These are phyloP conservation scores for Dipodomys merriami DNA, from an alignment of 2,113 vertebrate genomes.

Conservation along the genomic window DNA sequence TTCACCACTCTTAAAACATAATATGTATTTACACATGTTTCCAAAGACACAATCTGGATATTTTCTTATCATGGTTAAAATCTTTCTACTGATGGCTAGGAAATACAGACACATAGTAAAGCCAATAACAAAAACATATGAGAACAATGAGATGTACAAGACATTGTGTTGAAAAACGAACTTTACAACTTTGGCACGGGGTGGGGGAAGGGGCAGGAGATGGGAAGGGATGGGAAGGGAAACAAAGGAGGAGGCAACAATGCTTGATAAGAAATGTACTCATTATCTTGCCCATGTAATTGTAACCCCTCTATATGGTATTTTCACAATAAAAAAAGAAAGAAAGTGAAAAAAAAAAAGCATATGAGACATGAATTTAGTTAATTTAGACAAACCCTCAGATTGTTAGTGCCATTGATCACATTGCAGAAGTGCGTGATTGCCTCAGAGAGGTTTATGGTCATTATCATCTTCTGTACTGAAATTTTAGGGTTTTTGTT, in stretches of 20 bases:
- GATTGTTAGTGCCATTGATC: background rate
- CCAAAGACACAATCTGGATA: conserved; percentile 71
- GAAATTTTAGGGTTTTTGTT: conserved; percentile 45
- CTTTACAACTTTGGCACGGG: no score
- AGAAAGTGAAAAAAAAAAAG: no score
- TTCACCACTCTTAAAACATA: conserved; percentile 68
- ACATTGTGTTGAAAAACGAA: no score
- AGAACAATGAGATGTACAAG: no score
- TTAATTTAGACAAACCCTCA: conserved; percentile 20
- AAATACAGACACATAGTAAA: conserved; percentile 58
- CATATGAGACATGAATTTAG: conserved; percentile 28
- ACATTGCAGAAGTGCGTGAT: background rate
- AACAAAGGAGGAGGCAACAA: no score
- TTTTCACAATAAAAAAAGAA: no score
- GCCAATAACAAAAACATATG: conserved; percentile 36
- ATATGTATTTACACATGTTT: conserved; percentile 70
- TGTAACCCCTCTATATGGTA: no score
- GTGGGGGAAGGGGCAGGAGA: no score
- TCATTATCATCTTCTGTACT: conserved; percentile 11
- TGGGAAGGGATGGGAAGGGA: no score
- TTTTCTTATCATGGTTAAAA: conserved; percentile 69
- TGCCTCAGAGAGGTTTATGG: conserved; percentile 19
- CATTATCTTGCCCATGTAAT: no score
- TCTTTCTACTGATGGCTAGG: conserved; percentile 54
- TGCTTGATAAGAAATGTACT: no score